Base-by-base conservation (phyloP, 2,113 vertebrate genomes). In the Polypterus bichir region DNA sequence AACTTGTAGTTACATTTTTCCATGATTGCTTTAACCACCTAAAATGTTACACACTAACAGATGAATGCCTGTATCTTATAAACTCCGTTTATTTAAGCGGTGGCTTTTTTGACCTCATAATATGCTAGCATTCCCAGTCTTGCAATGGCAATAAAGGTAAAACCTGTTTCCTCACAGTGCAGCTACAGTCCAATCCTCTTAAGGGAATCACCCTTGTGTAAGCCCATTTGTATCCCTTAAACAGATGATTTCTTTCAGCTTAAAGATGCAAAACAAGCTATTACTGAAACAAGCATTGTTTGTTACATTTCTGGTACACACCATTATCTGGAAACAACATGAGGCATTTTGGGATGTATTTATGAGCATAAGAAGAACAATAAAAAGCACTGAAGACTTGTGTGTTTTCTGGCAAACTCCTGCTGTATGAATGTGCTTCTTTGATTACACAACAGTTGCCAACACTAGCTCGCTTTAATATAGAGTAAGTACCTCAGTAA, bases 221-320 rank as follows among this genome's bases (percentile, higher is more conserved):
- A 58, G 56, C 56, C 56, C 56, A 58, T 58, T 58, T 58, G 27
- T 45, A 7, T 58, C 56, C 56, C 56, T 58, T 58, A 58, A 58
- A 58, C 56, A 58, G 56, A 58, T 58, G 56, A 58, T 58, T 58
- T 58, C 4, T 58, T 45, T 58, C 56, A 58, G 56, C 56, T 58
- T 58, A 45, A 58, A 44, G 56, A 58, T 58, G 56, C 56, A 45
- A 58, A 44, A 58, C 56, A 58, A 45, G n/a, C 56, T 45, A 58
- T 58, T 58, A 58, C 44, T n/a, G 56, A 58, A 58, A 1, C 56
- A 58, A 58, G 56, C 56, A 58, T 4, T 58, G 56, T 58, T 58
- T 8, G 4, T 45, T 44, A 58, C 44, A 44, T 6, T 44, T 45
- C 56, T 7, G 44, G 5, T 44, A 58, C 56, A 58, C 44, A 44